These are phyloP conservation scores for Dusona sp. DNA, from an alignment of 2,888 invertebrate genomes.

Conservation along the genomic window DNA sequence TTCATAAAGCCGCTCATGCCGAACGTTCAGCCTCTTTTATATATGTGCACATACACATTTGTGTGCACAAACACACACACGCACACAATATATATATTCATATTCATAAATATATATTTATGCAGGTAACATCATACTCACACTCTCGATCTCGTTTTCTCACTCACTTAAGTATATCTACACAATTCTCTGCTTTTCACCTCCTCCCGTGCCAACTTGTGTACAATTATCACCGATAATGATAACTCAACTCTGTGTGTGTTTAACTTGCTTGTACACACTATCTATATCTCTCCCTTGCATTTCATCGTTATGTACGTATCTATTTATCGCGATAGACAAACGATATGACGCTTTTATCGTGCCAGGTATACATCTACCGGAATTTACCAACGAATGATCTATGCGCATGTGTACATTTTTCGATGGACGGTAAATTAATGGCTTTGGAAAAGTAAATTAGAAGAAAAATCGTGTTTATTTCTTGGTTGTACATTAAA, in stretches of 20 bases:
- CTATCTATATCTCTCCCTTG: conserved; percentile 20
- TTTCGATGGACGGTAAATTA: conserved; percentile 28
- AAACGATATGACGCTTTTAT: conserved; percentile 65
- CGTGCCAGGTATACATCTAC: conserved; percentile 57
- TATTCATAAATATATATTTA: conserved; percentile 34
- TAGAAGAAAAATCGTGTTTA: not conserved
- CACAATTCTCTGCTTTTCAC: conserved; percentile 48
- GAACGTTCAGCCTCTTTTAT: conserved; percentile 62
- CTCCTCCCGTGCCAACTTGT: conserved; percentile 68
- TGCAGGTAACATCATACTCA: conserved; percentile 47
- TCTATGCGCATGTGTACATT: conserved; percentile 12
- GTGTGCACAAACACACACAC: not conserved
- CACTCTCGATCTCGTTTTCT: conserved; percentile 64
- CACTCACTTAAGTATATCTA: conserved; percentile 62
- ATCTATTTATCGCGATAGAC: conserved; percentile 57
- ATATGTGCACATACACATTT: conserved; percentile 2
- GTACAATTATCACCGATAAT: conserved; percentile 71
- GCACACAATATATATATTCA: not conserved
- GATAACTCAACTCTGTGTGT: conserved; percentile 70
- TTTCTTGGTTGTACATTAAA: not conserved
- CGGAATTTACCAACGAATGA: conserved; percentile 48
- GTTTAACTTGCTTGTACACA: conserved; percentile 35
- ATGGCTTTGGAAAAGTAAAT: not conserved
- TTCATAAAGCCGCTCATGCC: conserved; percentile 79
- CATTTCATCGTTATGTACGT: conserved; percentile 41